A percentile compares a stretch with the other conserved stretches of the same genome.
Conservation (phyloP, 2,888 invertebrate species). For the Ashinkailepas kermadecensis region DNA sequence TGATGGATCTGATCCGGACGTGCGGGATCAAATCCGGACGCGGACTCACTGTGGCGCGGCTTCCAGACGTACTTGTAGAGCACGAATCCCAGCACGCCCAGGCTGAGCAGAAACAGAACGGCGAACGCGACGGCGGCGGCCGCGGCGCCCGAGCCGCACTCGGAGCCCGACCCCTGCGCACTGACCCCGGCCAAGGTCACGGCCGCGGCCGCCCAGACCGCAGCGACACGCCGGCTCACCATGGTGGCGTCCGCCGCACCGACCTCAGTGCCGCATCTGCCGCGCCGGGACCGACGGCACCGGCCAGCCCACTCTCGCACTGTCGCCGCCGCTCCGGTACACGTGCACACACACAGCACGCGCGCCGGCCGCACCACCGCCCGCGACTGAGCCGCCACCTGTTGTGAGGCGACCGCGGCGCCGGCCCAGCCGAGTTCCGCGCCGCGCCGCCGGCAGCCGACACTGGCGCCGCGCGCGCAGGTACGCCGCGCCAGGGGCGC, state of each 20-base stretch:
- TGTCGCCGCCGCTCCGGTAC: background rate
- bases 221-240: background rate
- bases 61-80: constrained; percentile 16
- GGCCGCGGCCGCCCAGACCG: background rate
- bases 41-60: background rate
- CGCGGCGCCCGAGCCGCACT: constrained; percentile 4
- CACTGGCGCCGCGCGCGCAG: background rate
- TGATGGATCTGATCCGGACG: too few relatives aligned
- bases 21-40: too few relatives aligned
- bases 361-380: background rate
- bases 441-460: background rate
- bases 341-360: background rate
- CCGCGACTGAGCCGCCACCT: background rate
- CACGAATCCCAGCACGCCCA: background rate
- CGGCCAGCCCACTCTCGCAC: background rate
- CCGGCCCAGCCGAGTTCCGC: background rate
- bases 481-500: constrained; percentile 2
- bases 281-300: background rate
- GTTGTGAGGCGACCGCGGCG: background rate
- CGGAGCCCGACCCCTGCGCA: background rate
- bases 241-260: background rate
- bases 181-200: background rate
- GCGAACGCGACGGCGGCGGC: constrained; percentile 4
- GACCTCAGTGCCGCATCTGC: background rate
- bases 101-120: background rate